A percentile compares a stretch with the other conserved stretches of the same genome.
These are phyloP conservation scores for Cryptocephalus moraei DNA, from an alignment of 2,888 invertebrate species.

Conservation along the genomic window DNA sequence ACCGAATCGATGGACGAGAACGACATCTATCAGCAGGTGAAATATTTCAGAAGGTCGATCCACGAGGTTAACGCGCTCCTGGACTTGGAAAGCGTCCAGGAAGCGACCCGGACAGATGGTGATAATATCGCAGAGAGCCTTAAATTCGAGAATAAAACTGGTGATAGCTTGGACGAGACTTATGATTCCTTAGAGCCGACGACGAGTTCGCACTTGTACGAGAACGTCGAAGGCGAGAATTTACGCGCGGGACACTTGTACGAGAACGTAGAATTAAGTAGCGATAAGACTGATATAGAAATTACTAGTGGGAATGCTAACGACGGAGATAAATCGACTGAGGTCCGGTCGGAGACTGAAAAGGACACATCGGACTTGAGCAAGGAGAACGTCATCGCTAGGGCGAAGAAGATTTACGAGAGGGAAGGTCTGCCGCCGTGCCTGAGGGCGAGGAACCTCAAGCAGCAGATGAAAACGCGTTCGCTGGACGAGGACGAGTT, in stretches of 20 bases:
- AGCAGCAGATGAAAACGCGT: conserved; percentile 53
- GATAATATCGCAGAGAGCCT: conserved; percentile 12
- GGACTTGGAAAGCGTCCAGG: conserved; percentile 26
- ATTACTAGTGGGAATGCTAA: conserved; percentile 1
- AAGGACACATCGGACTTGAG: conserved; percentile 2
- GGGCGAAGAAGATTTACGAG: conserved; percentile 26
- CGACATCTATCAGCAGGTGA: conserved; percentile 63
- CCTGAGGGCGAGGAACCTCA: conserved; percentile 50
- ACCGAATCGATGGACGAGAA: conserved; percentile 35
- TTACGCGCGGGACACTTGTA: conserved; percentile 8
- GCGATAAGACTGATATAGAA: conserved; percentile 15
- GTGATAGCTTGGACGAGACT: conserved; percentile 14
- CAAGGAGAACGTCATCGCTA: conserved; percentile 19
- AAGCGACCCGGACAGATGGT: conserved; percentile 4
- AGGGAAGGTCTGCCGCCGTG: conserved; percentile 46
- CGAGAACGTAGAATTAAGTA: conserved; percentile 13
- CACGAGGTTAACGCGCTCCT: conserved; percentile 61
- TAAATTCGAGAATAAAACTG: conserved; percentile 1
- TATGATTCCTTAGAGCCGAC: conserved; percentile 30
- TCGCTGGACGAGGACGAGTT: conserved; percentile 68
- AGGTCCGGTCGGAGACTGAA: not conserved
- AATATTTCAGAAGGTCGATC: conserved; percentile 61
- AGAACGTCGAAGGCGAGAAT: conserved; percentile 27
- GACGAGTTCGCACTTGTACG: conserved; percentile 27
- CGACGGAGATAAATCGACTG: not conserved